A percentile compares a stretch with the other conserved stretches of the same genome.
Evolutionary conservation across 2,888 invertebrate species (phyloP).

Genomic region (Schizaphis graminum): DNA sequence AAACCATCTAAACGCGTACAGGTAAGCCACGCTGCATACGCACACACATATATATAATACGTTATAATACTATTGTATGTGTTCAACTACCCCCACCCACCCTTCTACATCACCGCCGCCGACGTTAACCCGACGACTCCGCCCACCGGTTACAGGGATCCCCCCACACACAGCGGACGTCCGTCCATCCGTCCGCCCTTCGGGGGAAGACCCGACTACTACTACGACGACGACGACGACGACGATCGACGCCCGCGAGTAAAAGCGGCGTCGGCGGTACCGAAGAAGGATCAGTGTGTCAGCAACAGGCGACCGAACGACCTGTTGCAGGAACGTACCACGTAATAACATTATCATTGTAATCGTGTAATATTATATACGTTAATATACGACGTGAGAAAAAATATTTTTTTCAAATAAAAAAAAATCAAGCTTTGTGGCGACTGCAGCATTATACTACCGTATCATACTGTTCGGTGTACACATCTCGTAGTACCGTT

Average conservation of each 20-base stretch:
- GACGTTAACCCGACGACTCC: slow-evolving; percentile 55
- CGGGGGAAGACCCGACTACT: slow-evolving; percentile 56
- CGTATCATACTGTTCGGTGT: not conserved
- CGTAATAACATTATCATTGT: not conserved
- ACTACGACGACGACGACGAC: slow-evolving; percentile 35
- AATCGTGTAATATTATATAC: not conserved
- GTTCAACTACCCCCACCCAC: slow-evolving; percentile 29
- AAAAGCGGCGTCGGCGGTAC: slow-evolving; percentile 64
- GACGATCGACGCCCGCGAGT: slow-evolving; percentile 59
- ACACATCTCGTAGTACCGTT: not conserved
- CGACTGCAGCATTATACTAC: not conserved
- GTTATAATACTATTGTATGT: not conserved
- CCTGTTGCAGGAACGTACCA: slow-evolving; percentile 52
- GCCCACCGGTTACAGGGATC: slow-evolving; percentile 65
- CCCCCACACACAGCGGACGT: slow-evolving; percentile 52
- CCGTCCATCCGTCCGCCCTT: slow-evolving; percentile 61
- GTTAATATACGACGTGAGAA: not conserved
- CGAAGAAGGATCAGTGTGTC: slow-evolving; percentile 60
- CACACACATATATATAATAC: not conserved
- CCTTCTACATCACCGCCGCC: not conserved
- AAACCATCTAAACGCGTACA: not conserved
- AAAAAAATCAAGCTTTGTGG: not conserved
- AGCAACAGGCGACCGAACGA: slow-evolving; percentile 64
- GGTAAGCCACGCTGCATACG: not conserved
- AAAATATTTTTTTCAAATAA: not conserved